Evolutionary conservation across 2,797 vertebrate genomes (phyloP).

Genomic region (Lutjanus campechanus): DNA sequence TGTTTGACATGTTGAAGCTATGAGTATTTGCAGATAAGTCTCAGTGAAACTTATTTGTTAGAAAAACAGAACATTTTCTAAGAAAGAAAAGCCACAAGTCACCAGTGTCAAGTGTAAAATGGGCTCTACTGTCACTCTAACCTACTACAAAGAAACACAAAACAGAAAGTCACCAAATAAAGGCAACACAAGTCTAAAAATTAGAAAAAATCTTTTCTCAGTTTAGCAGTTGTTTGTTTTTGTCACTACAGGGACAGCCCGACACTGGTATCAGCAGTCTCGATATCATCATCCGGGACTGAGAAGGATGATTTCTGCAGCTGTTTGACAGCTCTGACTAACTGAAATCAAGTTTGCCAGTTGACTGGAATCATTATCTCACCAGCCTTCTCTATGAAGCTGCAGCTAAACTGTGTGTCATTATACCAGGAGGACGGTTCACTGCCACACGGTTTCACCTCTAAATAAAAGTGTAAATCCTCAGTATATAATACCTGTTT

Average conservation of each 20-base stretch:
- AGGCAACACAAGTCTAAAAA: neutral
- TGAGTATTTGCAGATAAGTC: too few relatives aligned
- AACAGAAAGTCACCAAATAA: neutral
- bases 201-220: neutral
- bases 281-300: neutral
- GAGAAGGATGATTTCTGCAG: neutral
- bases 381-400: neutral
- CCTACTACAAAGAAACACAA: neutral
- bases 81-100: too few relatives aligned
- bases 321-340: neutral
- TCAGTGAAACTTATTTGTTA: too few relatives aligned
- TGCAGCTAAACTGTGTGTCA: neutral
- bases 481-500: slow-evolving; percentile 19
- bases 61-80: too few relatives aligned
- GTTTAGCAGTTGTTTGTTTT: neutral
- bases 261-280: neutral
- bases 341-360: neutral
- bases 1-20: too few relatives aligned
- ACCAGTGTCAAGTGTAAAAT: too few relatives aligned
- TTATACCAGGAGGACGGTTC: neutral
- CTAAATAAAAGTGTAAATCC: slow-evolving; percentile 22
- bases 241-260: neutral
- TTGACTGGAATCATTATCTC: slow-evolving; percentile 1
- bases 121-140: too few relatives aligned
- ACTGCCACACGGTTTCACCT: slow-evolving; percentile 22